These are phyloP conservation scores for Amazona vittata DNA, from an alignment of 2,113 vertebrate species.

Conservation along the genomic window DNA sequence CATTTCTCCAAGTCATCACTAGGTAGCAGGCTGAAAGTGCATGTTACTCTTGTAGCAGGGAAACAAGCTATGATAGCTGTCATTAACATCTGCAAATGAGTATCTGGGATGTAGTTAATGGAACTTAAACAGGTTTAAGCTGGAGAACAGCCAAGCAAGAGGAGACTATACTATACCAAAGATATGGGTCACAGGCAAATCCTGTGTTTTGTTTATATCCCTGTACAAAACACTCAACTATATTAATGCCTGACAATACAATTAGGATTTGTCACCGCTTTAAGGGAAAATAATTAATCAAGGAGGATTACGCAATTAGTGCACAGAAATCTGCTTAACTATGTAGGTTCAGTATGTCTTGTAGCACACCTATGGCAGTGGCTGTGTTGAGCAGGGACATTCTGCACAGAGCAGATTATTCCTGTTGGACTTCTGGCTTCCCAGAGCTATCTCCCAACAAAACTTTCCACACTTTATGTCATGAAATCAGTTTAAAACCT, in stretches of 20 bases:
- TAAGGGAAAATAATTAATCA: conserved; percentile 44
- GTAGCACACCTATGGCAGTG: neutral
- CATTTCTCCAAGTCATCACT: neutral
- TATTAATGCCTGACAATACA: neutral
- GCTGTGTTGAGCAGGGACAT: neutral
- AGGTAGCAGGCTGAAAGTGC: neutral
- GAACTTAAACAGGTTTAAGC: conserved; percentile 3
- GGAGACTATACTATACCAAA: neutral
- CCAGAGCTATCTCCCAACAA: neutral
- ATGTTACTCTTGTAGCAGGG: neutral
- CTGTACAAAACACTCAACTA: neutral
- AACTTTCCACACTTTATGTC: neutral
- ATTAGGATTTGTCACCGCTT: conserved; percentile 39
- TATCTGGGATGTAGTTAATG: neutral
- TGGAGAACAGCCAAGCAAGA: neutral
- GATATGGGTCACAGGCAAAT: neutral
- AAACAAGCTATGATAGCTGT: neutral
- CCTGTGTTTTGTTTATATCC: neutral
- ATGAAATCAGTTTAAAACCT: neutral
- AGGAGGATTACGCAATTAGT: conserved; percentile 34
- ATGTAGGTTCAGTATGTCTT: neutral
- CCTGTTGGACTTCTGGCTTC: neutral
- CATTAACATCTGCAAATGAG: neutral
- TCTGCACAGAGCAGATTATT: neutral
- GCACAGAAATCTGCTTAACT: conserved; percentile 5